phyloP scores from a whole-genome alignment of 2,797 vertebrate species.

The Pseudomugil gertrudae region DNA sequence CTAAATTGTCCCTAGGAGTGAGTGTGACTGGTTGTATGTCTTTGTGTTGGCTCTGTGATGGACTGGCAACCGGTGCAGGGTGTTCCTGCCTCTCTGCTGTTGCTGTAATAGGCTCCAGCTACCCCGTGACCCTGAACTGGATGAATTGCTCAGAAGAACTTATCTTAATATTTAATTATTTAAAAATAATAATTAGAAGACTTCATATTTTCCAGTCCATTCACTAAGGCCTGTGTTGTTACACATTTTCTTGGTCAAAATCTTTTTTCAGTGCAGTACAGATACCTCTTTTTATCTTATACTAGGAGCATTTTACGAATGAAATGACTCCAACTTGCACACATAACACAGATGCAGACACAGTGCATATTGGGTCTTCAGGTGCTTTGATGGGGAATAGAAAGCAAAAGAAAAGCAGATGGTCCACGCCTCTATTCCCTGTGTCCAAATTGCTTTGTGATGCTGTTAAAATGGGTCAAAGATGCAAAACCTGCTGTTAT shows the following conservation, averaged over 20 bases:
- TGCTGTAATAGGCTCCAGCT: no score
- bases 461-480: neutral
- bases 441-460: slow-evolving; percentile 11
- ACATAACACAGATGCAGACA: slow-evolving; percentile 17
- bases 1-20: no score
- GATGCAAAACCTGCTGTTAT: slow-evolving; percentile 1
- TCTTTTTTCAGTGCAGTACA: neutral
- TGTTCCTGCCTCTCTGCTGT: no score
- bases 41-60: no score
- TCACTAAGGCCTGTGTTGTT: neutral
- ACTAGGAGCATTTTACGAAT: neutral
- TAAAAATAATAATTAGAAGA: neutral
- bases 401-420: slow-evolving; percentile 46
- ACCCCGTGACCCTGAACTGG: no score
- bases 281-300: neutral
- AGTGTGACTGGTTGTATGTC: no score
- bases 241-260: neutral
- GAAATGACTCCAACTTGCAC: neutral
- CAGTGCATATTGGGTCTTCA: slow-evolving; percentile 21
- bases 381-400: slow-evolving; percentile 48
- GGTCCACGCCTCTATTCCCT: slow-evolving; percentile 12
- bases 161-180: no score
- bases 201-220: neutral
- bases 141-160: no score
- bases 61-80: no score